Base-by-base conservation (phyloP, 2,113 vertebrate species). In the Cryptoleucopteryx plumbea region DNA sequence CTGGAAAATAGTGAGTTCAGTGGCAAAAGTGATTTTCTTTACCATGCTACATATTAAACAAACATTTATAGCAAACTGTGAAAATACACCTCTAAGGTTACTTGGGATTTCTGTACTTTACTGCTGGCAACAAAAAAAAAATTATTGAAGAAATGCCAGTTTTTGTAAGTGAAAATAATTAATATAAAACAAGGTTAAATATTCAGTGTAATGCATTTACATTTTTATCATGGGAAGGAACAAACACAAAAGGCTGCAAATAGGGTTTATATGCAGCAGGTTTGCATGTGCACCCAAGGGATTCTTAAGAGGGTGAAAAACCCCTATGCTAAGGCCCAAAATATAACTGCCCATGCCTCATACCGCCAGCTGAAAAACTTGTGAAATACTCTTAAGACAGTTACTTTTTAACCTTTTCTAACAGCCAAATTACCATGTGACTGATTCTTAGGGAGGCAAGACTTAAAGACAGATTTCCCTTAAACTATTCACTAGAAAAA, bases 21-120 rank as follows among this genome's bases (percentile, higher is more conserved):
- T 66, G 67, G 75, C 3, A 5, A 72, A 55, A 70, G 91, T 82
- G 53, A 82, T 68, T 65, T 84, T 90, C 62, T 61, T 61, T 92
- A 81, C 94, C 92, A 91, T 94, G 85, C 94, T 88, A 94, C 93
- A 55, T 34, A n/a, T 66, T 70, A 73, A 94, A 94, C 82, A 80
- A 81, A 90, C 81, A 86, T 56, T 72, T 70, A 91, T 3, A 84
- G 91, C 87, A 50, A 96, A 75, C 31, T 27, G 79, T 92, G 95
- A 75, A 82, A 89, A 94, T 43, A 87, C 86, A 73, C 26, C 66
- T 70, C 34, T 15, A 78, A 43, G 80, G 73, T 75, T 88, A 82
- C 68, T 43, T 11, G 43, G 84, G 61, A 79, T 62, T 83, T 81
- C 78, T 62, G 74, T 31, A 63, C 86, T 88, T 70, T 13, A 67